Evolutionary conservation across 2,113 vertebrate genomes (phyloP).

Genomic region (Odocoileus virginianus): DNA sequence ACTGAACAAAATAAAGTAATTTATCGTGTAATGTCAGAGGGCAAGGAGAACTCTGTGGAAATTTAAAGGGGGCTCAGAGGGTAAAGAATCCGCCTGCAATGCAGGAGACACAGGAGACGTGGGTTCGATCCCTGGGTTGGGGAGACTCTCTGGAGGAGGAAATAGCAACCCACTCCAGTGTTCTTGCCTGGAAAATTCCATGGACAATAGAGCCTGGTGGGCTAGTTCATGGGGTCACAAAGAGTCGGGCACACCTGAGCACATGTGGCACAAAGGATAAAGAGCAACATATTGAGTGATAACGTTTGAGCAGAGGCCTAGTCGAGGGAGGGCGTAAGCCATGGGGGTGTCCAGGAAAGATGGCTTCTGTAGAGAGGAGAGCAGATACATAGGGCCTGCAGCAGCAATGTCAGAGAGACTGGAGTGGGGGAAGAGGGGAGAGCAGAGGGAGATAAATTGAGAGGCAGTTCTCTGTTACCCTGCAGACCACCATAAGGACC

Average conservation of each 20-base stretch:
- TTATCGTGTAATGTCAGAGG: not conserved
- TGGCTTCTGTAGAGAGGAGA: not conserved
- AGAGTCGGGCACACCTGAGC: not conserved
- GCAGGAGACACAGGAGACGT: not conserved
- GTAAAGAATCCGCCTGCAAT: not conserved
- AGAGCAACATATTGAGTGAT: not conserved
- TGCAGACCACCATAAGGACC: not conserved
- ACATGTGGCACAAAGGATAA: not conserved
- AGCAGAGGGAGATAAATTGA: fast-evolving
- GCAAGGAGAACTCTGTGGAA: not conserved
- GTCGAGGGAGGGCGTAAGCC: not conserved
- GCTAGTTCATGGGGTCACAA: not conserved
- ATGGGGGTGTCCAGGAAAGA: fast-evolving
- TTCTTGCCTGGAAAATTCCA: not conserved
- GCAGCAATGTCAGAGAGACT: no score
- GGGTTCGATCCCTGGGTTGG: not conserved
- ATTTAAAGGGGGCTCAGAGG: not conserved
- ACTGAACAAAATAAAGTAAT: not conserved
- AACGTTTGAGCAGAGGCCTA: not conserved
- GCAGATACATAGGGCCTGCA: not conserved
- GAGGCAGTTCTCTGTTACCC: not conserved
- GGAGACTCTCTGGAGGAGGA: not conserved
- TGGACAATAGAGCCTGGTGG: not conserved
- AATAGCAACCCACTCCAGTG: not conserved
- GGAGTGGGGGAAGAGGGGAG: not conserved